Evolutionary conservation across 2,797 vertebrate species (phyloP).

Genomic region (Nasua narica): DNA sequence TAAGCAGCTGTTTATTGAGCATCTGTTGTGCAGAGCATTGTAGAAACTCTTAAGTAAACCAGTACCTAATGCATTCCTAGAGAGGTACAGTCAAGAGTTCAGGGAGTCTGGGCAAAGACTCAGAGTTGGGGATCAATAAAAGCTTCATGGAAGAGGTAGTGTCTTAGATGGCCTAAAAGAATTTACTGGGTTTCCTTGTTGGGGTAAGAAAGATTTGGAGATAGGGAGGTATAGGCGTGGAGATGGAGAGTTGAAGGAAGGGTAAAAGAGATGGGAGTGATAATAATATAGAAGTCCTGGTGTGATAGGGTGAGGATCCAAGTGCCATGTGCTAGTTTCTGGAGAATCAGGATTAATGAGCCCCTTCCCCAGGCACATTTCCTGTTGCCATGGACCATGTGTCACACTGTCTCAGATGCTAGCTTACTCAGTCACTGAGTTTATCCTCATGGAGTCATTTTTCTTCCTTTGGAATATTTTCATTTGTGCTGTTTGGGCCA

Average conservation of each 20-base stretch:
- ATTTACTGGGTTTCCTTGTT: background rate
- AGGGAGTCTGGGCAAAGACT: background rate
- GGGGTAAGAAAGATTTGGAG: background rate
- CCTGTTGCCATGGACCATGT: background rate
- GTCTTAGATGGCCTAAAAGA: background rate
- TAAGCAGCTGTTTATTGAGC: background rate
- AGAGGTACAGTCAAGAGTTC: background rate
- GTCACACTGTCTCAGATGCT: background rate
- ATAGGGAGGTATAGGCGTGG: background rate
- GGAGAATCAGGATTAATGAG: background rate
- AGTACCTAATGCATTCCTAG: background rate
- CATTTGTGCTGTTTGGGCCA: slow-evolving; percentile 40
- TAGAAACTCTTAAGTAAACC: background rate
- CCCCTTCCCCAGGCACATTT: background rate
- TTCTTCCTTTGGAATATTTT: slow-evolving; percentile 52
- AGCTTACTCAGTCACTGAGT: background rate
- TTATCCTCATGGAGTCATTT: background rate
- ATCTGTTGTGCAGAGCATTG: background rate
- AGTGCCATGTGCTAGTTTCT: background rate
- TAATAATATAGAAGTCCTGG: background rate
- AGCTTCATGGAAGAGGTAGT: background rate
- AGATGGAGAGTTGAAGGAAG: background rate
- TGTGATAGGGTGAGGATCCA: background rate
- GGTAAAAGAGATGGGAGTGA: background rate
- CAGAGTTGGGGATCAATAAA: background rate